Evolutionary conservation across 2,888 invertebrate genomes (phyloP).

Genomic region (Gymnocheta viridis): DNA sequence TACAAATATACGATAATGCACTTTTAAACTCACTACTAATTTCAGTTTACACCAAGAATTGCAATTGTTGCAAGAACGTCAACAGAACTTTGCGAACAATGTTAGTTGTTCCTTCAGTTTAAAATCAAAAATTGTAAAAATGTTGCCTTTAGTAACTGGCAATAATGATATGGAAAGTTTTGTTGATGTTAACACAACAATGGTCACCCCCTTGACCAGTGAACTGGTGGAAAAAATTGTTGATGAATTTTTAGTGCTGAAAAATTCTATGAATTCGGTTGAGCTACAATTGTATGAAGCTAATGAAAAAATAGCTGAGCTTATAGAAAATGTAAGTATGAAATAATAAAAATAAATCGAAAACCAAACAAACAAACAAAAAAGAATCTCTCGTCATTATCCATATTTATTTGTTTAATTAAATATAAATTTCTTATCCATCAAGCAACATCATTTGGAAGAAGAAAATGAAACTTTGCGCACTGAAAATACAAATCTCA

Average conservation of each 20-base stretch:
- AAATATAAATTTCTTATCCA: neutral
- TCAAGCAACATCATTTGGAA: slow-evolving; percentile 80
- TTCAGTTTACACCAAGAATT: slow-evolving; percentile 74
- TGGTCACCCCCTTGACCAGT: slow-evolving; percentile 75
- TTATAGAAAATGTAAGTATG: slow-evolving; percentile 79
- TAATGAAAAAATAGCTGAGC: slow-evolving; percentile 81
- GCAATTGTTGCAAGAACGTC: slow-evolving; percentile 75
- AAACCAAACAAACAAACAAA: too few relatives aligned
- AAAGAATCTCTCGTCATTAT: neutral
- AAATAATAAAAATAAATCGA: neutral
- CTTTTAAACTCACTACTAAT: neutral
- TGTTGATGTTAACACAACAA: slow-evolving; percentile 76
- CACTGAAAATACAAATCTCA: slow-evolving; percentile 80
- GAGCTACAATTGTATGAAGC: slow-evolving; percentile 82
- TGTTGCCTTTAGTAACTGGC: slow-evolving; percentile 77
- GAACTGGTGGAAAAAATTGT: slow-evolving; percentile 79
- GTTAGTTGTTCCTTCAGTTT: slow-evolving; percentile 76
- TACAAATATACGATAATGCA: too few relatives aligned
- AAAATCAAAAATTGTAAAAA: slow-evolving; percentile 79
- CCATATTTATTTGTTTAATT: neutral
- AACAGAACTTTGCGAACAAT: slow-evolving; percentile 67
- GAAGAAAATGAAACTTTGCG: slow-evolving; percentile 81
- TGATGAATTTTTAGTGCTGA: slow-evolving; percentile 79
- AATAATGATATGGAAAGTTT: slow-evolving; percentile 79
- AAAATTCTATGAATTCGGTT: slow-evolving; percentile 77